Base-by-base conservation (phyloP, 2,888 invertebrate genomes). In the Hirudinaria manillensis region DNA sequence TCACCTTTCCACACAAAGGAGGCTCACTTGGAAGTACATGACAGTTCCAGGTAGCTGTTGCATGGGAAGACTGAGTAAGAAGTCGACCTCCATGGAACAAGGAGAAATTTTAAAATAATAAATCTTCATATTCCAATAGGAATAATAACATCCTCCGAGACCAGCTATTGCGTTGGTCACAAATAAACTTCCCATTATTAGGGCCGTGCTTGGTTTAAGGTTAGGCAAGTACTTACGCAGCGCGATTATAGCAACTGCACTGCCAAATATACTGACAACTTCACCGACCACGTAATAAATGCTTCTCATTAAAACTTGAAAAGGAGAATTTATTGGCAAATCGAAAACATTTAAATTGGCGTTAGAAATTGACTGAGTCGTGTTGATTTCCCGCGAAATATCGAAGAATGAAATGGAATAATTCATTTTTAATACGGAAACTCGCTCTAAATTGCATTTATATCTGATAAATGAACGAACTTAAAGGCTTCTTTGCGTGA, bases 1-100 rank as follows among this genome's bases (percentile, higher is more conserved):
- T 34, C n/a, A 68, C 68, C 68, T 68, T 34, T 68, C 68, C n/a
- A 68, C 32, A 13, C 68, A 68, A 21, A 68, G 68, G 7, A 68
- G 29, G 34, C n/a, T n/a, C n/a, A 68, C 68, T 29, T 68, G 68
- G 36, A 68, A 34, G 36, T 68, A 68, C 32, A 34, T 36, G 36
- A 68, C 29, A 68, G 36, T 36, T 29, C 34, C 34, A 34, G 68
- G n/a, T 34, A 68, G 36, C 32, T 68, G 68, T 36, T 68, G 68
- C 34, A 68, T 10, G 13, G 68, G 68, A n/a, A 68, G n/a, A n/a
- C 29, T 29, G 29, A 34, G 29, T n/a, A 68, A 13, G n/a, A 68
- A 32, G 34, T 68, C 68, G 0, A 68, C 6, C 68, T 34, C n/a
- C 68, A 36, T 68, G 2, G 21, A 34, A 36, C 68, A 68, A 32